These are phyloP conservation scores for Daboia siamensis DNA, from an alignment of 2,113 vertebrate species.

Conservation along the genomic window DNA sequence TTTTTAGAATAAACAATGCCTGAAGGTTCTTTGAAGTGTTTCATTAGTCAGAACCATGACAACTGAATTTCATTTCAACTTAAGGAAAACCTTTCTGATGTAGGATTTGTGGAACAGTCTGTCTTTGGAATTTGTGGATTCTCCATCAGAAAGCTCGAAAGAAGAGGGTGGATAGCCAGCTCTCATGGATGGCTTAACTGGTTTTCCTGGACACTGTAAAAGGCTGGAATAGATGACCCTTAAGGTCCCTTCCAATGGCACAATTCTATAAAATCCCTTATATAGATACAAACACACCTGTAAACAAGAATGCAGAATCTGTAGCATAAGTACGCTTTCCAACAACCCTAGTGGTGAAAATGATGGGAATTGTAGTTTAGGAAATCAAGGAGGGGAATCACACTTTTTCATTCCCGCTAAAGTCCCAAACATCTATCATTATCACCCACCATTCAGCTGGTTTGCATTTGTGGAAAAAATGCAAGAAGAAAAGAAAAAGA, in stretches of 20 bases:
- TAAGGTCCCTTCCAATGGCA: not conserved
- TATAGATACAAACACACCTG: not conserved
- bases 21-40: no score
- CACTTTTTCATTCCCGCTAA: not conserved
- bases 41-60: no score
- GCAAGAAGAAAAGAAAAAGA: not conserved
- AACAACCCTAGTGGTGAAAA: not conserved
- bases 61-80: not conserved
- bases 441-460: not conserved
- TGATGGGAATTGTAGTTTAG: not conserved
- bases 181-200: not conserved
- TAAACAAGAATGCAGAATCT: not conserved
- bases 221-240: not conserved
- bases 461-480: not conserved
- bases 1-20: no score
- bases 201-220: not conserved
- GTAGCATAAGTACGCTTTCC: not conserved
- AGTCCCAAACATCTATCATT: not conserved
- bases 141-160: not conserved
- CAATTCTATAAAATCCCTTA: not conserved
- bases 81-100: not conserved
- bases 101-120: not conserved
- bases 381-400: not conserved
- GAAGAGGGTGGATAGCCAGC: not conserved
- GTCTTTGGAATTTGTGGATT: not conserved